A percentile compares a stretch with the other conserved stretches of the same genome.
These are phyloP conservation scores for Parnassius mnemosyne DNA, from an alignment of 2,888 invertebrate genomes.

Conservation along the genomic window DNA sequence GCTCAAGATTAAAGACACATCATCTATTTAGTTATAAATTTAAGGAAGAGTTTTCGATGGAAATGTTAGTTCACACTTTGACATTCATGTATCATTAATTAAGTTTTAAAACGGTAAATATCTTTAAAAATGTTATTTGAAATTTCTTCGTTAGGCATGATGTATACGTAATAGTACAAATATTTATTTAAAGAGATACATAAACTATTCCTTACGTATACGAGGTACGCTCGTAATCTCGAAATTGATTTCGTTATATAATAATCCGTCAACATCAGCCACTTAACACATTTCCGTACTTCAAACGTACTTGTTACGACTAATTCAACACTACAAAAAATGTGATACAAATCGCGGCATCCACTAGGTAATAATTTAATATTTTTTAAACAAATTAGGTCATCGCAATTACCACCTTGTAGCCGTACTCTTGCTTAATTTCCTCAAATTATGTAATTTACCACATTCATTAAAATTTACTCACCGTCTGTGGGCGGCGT, in stretches of 20 bases:
- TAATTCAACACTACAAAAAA: slow-evolving; percentile 16
- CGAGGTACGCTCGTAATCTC: slow-evolving; percentile 3
- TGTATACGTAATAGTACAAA: background rate
- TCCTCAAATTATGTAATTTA: slow-evolving; percentile 17
- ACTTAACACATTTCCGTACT: slow-evolving; percentile 18
- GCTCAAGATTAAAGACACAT: no score
- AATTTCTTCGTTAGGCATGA: slow-evolving; percentile 1
- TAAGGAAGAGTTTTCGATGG: no score
- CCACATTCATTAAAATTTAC: background rate
- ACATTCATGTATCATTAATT: no score
- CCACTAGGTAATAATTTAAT: slow-evolving; percentile 11
- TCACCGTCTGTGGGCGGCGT: background rate
- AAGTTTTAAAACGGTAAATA: no score
- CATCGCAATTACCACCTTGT: slow-evolving; percentile 26
- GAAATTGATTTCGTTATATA: slow-evolving; percentile 11
- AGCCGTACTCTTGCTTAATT: slow-evolving; percentile 24
- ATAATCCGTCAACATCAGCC: slow-evolving; percentile 15
- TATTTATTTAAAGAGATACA: slow-evolving; percentile 2
- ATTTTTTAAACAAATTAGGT: slow-evolving; percentile 27
- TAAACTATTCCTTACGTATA: slow-evolving; percentile 5
- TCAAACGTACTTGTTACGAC: slow-evolving; percentile 3
- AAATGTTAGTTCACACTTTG: no score
- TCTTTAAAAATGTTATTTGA: background rate
- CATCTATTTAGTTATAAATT: no score
- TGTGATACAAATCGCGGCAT: slow-evolving; percentile 7